Evolutionary conservation across 2,888 invertebrate species (phyloP), one percentile per base, ranked within the genome.

Genomic region (Tetranychus piercei): DNA sequence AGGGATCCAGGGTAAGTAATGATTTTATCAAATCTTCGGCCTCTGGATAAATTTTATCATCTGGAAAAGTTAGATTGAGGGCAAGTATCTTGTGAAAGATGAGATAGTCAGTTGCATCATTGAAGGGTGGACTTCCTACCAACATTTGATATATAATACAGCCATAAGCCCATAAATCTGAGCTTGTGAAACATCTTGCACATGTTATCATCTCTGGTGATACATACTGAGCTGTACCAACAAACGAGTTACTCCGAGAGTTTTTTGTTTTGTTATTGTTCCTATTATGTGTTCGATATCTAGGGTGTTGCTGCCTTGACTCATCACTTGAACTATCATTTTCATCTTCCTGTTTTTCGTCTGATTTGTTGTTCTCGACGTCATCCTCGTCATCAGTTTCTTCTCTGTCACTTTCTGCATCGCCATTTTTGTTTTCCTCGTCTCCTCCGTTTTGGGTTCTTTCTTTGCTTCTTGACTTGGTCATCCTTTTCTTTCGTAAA

Each of bases 221-320:
- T 0, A 99, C 95, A 83, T 97, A 99, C 82, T 97, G 96, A 2
- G 99, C 96, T 15, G 97, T 99, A 73, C 99, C 99, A 18, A 97
- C 97, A 83, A 99, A 97, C 11, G 85, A 85, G 78, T 79, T 79
- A 55, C 77, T 78, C 66, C 78, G 15, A 64, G 44, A 23, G n/a
- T n/a, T 71, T 34, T 34, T 34, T 34, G 34, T 34, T 34, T 34
- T 34, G 34, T 34, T 34, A 34, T 34, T 34, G 4, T 34, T 34
- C 34, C 34, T 34, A 34, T 34, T 34, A 34, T 34, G 34, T 34
- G 34, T 5, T 34, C 34, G 34, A 34, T 34, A 34, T 34, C 34
- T 34, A 34, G 34, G 5, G 34, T 34, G 34, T 34, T 34, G 34
- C 34, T 15, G 55, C 55, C 15, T 55, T 55, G 55, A 55, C 55